These are phyloP conservation scores for Trematomus loennbergii DNA, from an alignment of 2,113 vertebrate genomes.

Conservation along the genomic window DNA sequence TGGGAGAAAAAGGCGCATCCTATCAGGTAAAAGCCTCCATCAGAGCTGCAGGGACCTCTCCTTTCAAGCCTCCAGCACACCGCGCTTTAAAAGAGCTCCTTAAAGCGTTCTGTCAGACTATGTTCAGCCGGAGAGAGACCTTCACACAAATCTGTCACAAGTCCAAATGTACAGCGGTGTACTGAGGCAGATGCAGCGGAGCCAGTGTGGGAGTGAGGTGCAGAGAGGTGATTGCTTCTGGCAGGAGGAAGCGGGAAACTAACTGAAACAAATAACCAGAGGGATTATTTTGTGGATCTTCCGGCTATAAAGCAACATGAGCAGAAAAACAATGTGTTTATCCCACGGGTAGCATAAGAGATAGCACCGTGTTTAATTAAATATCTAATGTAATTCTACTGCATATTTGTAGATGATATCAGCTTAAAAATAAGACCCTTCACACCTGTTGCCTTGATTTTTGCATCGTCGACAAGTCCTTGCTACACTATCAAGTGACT, in stretches of 20 bases:
- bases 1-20: conserved; percentile 20
- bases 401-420: too few species aligned
- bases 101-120: conserved; percentile 12
- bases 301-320: neutral
- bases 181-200: conserved; percentile 22
- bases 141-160: conserved; percentile 25
- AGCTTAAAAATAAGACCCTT: too few species aligned
- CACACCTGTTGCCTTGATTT: too few species aligned
- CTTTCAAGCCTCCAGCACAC: conserved; percentile 48
- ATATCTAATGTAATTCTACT: neutral
- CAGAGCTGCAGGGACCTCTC: conserved; percentile 43
- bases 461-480: too few species aligned
- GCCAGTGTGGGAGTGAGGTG: conserved; percentile 18
- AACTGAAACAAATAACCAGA: conserved; percentile 17
- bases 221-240: conserved; percentile 7
- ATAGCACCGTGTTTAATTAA: too few species aligned
- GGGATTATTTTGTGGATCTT: neutral
- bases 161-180: conserved; percentile 32
- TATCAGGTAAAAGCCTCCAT: conserved; percentile 49
- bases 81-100: conserved; percentile 36
- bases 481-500: too few species aligned
- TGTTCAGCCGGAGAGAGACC: conserved; percentile 32
- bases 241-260: conserved; percentile 9
- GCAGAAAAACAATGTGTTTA: neutral
- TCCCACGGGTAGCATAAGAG: too few species aligned